A percentile compares a stretch with the other conserved stretches of the same genome.
These are phyloP conservation scores for Mormyrus iriodes DNA, from an alignment of 2,113 vertebrate genomes.

Conservation along the genomic window DNA sequence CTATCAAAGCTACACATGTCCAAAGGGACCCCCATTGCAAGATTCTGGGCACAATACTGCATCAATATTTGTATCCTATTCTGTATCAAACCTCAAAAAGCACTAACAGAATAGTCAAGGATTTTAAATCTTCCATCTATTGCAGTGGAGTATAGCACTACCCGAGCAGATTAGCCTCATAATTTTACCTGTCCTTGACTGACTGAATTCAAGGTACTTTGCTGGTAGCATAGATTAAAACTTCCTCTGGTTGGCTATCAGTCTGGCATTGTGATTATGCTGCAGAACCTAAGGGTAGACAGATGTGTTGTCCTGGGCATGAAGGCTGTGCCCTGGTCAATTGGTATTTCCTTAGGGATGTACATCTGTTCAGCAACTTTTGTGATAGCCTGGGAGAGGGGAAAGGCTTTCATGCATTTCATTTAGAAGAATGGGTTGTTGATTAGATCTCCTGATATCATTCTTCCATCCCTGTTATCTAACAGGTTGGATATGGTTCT, in stretches of 20 bases:
- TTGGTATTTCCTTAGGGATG: not conserved
- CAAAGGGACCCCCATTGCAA: not conserved
- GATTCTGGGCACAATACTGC: not conserved
- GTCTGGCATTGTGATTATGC: not conserved
- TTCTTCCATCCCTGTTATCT: not conserved
- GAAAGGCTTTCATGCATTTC: not conserved
- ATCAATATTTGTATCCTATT: not conserved
- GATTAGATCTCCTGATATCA: not conserved
- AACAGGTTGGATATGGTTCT: not conserved
- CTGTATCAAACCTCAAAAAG: not conserved
- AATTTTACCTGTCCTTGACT: not conserved
- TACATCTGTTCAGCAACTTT: not conserved
- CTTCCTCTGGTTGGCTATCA: not conserved
- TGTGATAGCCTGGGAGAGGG: not conserved
- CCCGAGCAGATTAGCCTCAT: not conserved
- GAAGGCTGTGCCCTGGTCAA: not conserved
- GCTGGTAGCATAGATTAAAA: not conserved
- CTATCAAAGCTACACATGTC: not conserved
- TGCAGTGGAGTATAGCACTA: not conserved
- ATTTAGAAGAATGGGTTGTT: not conserved
- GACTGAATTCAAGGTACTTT: not conserved
- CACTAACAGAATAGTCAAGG: not conserved
- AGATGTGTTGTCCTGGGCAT: not conserved
- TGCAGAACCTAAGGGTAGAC: not conserved
- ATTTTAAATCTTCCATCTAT: not conserved